Base-by-base conservation (phyloP, 1,140 invertebrate species). In the Pseudomyrmex pallidus region DNA sequence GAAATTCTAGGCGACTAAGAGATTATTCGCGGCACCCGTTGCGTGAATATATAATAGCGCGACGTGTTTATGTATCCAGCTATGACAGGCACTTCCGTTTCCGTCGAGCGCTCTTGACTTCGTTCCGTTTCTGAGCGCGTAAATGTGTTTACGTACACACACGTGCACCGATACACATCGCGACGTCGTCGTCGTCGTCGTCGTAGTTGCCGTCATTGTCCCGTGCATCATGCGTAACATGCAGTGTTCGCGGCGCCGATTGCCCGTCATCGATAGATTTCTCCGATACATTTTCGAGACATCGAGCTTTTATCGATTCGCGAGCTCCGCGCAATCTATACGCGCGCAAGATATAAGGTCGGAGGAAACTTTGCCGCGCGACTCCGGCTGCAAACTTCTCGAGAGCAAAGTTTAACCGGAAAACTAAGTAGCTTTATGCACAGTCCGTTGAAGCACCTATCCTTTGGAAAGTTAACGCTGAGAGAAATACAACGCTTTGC, bases 51-150 rank as follows among this genome's bases (percentile, higher is more conserved):
- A 90, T 92, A 93, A 92, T 91, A 92, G 88, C 74, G 84, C 61
- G 76, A 85, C 87, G 86, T 91, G 90, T 93, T 93, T 93, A 91
- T 92, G 89, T 93, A 92, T 90, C 90, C 91, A 93, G 91, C 89
- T 93, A 91, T 93, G 93, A 94, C 93, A 92, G 91, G 88, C 90
- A 92, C 91, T 94, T 94, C 93, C 93, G 93, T 90, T 94, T 94
- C 92, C 93, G 92, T 91, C 86, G 87, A 88, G 90, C 82, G 86
- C 85, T 90, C 83, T 84, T 76, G 74, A 84, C 90, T 91, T 89
- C 89, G 78, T 89, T 90, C 84, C 88, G 83, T 88, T 74, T 82
- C 87, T 82, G 85, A 88, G 54, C 87, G 87, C 84, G 83, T 91
- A 89, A 89, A 92, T 90, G 87, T 88, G 90, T 90, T 90, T 90